Conservation (phyloP, 2,888 invertebrate species). For the Ormia ochracea region DNA sequence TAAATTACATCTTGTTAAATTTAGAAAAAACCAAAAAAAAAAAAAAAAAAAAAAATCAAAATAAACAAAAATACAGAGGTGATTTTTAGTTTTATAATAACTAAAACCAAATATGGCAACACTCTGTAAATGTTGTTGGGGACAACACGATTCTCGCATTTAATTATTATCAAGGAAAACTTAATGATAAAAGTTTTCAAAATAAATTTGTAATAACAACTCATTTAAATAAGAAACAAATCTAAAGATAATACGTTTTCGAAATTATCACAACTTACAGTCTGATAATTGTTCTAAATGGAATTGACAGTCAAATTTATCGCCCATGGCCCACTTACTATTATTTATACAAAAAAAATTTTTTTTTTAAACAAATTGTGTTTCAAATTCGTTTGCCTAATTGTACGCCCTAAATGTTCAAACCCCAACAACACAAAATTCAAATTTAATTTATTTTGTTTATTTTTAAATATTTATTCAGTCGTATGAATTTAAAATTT, state of each 20-base stretch:
- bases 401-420: constrained; percentile 14
- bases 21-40: no score
- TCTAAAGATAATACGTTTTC: constrained; percentile 23
- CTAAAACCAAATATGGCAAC: constrained; percentile 37
- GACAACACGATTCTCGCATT: not conserved
- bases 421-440: constrained; percentile 19
- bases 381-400: constrained; percentile 38
- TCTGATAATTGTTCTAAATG: constrained; percentile 48
- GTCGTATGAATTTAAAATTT: not conserved
- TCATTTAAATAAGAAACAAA: not conserved
- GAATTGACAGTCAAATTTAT: constrained; percentile 40
- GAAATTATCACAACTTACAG: constrained; percentile 40
- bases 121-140: not conserved
- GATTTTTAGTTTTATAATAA: constrained; percentile 7
- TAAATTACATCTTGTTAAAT: constrained; percentile 25
- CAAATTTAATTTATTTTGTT: constrained; percentile 24
- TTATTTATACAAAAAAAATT: not conserved
- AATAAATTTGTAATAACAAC: not conserved
- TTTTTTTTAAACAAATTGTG: not conserved
- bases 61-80: constrained; percentile 25
- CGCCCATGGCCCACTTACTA: constrained; percentile 12
- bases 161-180: constrained; percentile 26
- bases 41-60: no score
- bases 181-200: not conserved
- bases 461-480: constrained; percentile 18